phyloP scores from a whole-genome alignment of 1,140 invertebrate genomes.

The Agrypnia vestita region DNA sequence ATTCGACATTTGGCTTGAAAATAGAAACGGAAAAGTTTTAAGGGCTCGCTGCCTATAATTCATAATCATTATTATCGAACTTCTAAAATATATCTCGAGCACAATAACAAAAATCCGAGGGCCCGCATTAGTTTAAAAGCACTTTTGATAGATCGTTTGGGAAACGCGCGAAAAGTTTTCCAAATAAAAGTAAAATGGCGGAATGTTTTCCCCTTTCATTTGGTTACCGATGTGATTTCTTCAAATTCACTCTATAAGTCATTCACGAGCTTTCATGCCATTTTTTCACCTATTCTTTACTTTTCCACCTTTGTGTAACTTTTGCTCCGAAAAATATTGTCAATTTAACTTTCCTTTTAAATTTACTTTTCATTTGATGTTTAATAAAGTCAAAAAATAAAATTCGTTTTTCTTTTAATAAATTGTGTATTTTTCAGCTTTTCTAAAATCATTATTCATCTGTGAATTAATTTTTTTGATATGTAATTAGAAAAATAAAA shows the following conservation, averaged over 20 bases:
- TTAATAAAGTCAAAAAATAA: too few relatives aligned
- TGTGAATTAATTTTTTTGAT: too few relatives aligned
- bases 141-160: slow-evolving; percentile 60
- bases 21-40: slow-evolving; percentile 29
- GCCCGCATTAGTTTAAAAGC: slow-evolving; percentile 60
- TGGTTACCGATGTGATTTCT: slow-evolving; percentile 50
- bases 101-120: slow-evolving; percentile 53
- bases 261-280: slow-evolving; percentile 9
- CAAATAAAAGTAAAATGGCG: slow-evolving; percentile 55
- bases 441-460: too few relatives aligned
- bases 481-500: too few relatives aligned
- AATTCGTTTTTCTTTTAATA: too few relatives aligned
- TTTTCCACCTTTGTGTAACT: slow-evolving; percentile 19
- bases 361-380: slow-evolving; percentile 3
- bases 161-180: slow-evolving; percentile 49
- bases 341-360: not conserved
- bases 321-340: slow-evolving; percentile 7
- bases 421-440: too few relatives aligned
- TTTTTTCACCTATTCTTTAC: slow-evolving; percentile 1
- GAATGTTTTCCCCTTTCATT: slow-evolving; percentile 53
- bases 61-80: slow-evolving; percentile 57
- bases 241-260: slow-evolving; percentile 33
- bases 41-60: slow-evolving; percentile 56
- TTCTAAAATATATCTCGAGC: slow-evolving; percentile 52
- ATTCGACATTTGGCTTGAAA: slow-evolving; percentile 13